Percentiles rank a stretch among this genome's conserved stretches.
phyloP scores from a whole-genome alignment of 2,888 invertebrate genomes.

The Aphidoletes aphidimyza region DNA sequence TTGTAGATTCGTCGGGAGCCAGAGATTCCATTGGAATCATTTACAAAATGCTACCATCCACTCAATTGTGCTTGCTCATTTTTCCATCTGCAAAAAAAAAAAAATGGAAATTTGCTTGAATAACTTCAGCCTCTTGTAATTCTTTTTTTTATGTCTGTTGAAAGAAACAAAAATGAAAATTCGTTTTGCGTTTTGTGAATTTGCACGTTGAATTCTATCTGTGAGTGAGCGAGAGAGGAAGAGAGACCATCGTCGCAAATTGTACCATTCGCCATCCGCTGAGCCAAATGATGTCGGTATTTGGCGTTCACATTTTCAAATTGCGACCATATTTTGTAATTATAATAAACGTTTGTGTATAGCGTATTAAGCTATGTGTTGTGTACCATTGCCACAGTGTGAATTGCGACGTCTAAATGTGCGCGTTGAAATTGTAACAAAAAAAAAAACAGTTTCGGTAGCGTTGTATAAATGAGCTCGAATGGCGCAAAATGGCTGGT shows the following conservation, averaged over 20 bases:
- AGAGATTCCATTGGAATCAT: neutral
- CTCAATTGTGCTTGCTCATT: neutral
- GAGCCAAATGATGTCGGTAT: constrained; percentile 8
- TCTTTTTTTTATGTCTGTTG: neutral
- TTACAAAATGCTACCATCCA: constrained; percentile 1
- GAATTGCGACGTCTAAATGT: neutral
- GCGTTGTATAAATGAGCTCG: neutral
- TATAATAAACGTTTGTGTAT: constrained; percentile 31
- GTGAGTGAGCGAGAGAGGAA: neutral
- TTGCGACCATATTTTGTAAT: constrained; percentile 46
- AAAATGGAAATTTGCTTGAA: neutral
- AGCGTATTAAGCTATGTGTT: neutral
- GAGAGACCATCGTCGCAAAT: neutral
- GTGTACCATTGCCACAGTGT: constrained; percentile 13
- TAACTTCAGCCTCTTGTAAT: neutral
- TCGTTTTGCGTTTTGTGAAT: neutral
- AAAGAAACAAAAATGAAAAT: too few relatives aligned
- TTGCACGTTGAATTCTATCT: neutral
- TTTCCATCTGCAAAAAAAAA: neutral
- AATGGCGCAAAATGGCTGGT: neutral
- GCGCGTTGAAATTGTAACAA: neutral
- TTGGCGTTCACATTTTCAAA: constrained; percentile 28
- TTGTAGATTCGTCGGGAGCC: neutral
- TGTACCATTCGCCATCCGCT: constrained; percentile 16
- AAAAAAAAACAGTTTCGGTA: too few relatives aligned